These are phyloP conservation scores for Drosophila nigrodunni DNA, from an alignment of 1,140 invertebrate species.

Conservation along the genomic window DNA sequence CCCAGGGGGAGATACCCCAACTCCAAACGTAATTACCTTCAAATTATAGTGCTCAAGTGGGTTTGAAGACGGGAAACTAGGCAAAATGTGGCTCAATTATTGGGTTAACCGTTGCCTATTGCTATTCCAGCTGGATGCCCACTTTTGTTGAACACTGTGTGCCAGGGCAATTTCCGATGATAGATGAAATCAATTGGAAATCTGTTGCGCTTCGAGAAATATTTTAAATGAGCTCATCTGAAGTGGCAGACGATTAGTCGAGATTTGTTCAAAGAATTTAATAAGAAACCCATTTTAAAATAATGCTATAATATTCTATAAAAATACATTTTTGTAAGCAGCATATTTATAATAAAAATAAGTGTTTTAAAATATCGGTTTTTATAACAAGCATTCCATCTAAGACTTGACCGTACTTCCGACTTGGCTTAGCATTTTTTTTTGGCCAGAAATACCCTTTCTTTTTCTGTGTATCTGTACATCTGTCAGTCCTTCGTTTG, in stretches of 20 bases:
- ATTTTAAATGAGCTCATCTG: neutral
- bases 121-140: conserved; percentile 34
- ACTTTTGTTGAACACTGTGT: neutral
- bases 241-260: no score
- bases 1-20: neutral
- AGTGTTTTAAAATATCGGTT: no score
- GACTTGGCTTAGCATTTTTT: no score
- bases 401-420: no score
- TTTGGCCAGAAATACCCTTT: no score
- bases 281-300: no score
- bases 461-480: neutral
- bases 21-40: conserved; percentile 61
- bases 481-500: conserved; percentile 31
- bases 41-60: conserved; percentile 73
- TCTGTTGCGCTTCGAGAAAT: neutral
- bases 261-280: no score
- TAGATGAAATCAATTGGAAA: conserved; percentile 15
- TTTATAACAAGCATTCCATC: no score
- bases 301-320: no score
- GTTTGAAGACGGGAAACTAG: conserved; percentile 47
- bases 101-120: conserved; percentile 46
- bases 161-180: neutral
- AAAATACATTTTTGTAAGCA: no score
- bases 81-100: conserved; percentile 65
- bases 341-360: no score